These are phyloP conservation scores for Eristalis intricaria DNA, from an alignment of 2,888 invertebrate genomes.

Conservation along the genomic window DNA sequence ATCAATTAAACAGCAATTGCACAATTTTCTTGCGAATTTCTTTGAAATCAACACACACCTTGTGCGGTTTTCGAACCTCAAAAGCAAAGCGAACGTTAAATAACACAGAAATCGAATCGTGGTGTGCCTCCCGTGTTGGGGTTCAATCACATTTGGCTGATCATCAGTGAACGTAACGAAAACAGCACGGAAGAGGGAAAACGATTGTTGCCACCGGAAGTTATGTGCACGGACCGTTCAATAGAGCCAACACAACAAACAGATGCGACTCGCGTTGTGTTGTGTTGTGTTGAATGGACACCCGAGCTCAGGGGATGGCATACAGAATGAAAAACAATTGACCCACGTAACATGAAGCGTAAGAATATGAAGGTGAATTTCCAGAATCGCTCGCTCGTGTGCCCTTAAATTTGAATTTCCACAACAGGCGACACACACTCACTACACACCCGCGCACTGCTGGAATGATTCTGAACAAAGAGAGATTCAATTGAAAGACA, in stretches of 20 bases:
- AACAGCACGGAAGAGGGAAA: slow-evolving; percentile 56
- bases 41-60: slow-evolving; percentile 19
- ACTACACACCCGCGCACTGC: not conserved
- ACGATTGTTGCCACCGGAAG: slow-evolving; percentile 59
- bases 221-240: slow-evolving; percentile 70
- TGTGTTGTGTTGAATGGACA: not conserved
- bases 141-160: slow-evolving; percentile 50
- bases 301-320: not conserved
- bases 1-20: slow-evolving; percentile 35
- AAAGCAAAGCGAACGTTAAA: slow-evolving; percentile 8
- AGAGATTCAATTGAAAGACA: slow-evolving; percentile 1
- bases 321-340: not conserved
- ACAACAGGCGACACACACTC: not conserved
- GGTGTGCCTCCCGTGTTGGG: not conserved
- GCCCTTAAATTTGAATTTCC: not conserved
- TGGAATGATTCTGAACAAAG: slow-evolving; percentile 48
- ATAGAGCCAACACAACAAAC: slow-evolving; percentile 22
- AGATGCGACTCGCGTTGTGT: not conserved
- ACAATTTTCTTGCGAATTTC: slow-evolving; percentile 20
- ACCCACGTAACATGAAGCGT: slow-evolving; percentile 24
- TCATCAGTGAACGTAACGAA: slow-evolving; percentile 56
- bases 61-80: not conserved
- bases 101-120: slow-evolving; percentile 12
- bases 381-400: not conserved
- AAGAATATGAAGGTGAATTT: not conserved